These are phyloP conservation scores for Lepidurus apus DNA, from an alignment of 1,140 invertebrate genomes.

Conservation along the genomic window DNA sequence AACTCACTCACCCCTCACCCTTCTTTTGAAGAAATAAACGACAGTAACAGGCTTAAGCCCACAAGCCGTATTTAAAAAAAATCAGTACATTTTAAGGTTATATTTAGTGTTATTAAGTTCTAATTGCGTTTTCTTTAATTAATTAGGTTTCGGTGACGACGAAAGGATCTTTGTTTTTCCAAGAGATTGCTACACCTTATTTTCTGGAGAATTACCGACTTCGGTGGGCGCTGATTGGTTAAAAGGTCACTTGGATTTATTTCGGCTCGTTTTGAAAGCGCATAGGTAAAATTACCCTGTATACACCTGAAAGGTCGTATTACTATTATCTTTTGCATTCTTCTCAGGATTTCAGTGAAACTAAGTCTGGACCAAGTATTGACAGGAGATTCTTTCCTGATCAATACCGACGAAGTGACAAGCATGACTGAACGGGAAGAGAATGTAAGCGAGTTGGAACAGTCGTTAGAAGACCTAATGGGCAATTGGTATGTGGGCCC, in stretches of 20 bases:
- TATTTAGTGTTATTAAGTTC: too few species aligned
- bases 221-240: constrained; percentile 47
- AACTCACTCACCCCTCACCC: too few species aligned
- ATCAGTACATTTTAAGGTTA: too few species aligned
- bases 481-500: constrained; percentile 48
- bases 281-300: constrained; percentile 42
- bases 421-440: background rate
- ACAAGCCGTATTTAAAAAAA: too few species aligned
- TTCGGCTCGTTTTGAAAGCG: constrained; percentile 44
- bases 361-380: constrained; percentile 49
- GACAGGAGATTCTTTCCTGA: constrained; percentile 43
- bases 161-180: constrained; percentile 32
- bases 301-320: constrained; percentile 25
- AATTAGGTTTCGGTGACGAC: background rate
- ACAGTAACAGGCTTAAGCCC: too few species aligned
- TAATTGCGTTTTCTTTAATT: background rate
- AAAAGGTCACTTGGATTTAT: constrained; percentile 43
- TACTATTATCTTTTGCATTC: background rate
- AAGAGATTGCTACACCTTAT: constrained; percentile 46
- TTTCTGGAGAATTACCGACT: constrained; percentile 45
- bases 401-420: constrained; percentile 37
- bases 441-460: constrained; percentile 38
- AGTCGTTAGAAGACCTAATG: constrained; percentile 46
- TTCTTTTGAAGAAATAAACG: too few species aligned
- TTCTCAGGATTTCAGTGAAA: constrained; percentile 48